Percentiles rank a stretch among this genome's conserved stretches.
Evolutionary conservation across 1,140 invertebrate species (phyloP).

Genomic region (Drosophila micromelanica): DNA sequence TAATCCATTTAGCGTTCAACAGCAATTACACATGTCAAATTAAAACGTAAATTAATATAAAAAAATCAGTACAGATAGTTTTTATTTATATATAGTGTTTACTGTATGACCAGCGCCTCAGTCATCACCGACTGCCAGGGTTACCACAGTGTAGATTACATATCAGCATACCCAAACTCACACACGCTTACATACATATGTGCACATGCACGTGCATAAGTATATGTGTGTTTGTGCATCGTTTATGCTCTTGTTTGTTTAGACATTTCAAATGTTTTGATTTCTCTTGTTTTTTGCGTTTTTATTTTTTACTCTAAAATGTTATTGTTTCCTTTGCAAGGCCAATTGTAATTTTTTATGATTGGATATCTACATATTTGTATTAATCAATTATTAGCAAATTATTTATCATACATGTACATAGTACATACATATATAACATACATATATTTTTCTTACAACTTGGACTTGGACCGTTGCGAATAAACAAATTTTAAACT

Average conservation of each 20-base stretch:
- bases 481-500: constrained; percentile 32
- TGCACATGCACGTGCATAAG: constrained; percentile 8
- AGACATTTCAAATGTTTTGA: constrained; percentile 68
- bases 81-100: neutral
- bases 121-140: constrained; percentile 49
- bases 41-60: no score
- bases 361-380: constrained; percentile 25
- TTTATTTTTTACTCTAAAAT: constrained; percentile 37
- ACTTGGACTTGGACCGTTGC: neutral
- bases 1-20: no score
- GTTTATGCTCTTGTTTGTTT: constrained; percentile 48
- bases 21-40: no score
- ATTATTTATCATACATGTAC: constrained; percentile 1
- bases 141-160: constrained; percentile 53
- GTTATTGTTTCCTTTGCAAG: constrained; percentile 49
- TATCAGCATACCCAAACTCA: constrained; percentile 2
- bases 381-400: constrained; percentile 34
- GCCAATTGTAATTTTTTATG: constrained; percentile 38
- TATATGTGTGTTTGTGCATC: neutral
- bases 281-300: constrained; percentile 43
- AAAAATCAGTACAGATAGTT: no score
- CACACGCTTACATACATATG: neutral
- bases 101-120: constrained; percentile 32
- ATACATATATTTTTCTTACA: constrained; percentile 8
- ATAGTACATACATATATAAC: neutral